Conservation (phyloP, 1,140 invertebrate genomes). For the Portunus trituberculatus region DNA sequence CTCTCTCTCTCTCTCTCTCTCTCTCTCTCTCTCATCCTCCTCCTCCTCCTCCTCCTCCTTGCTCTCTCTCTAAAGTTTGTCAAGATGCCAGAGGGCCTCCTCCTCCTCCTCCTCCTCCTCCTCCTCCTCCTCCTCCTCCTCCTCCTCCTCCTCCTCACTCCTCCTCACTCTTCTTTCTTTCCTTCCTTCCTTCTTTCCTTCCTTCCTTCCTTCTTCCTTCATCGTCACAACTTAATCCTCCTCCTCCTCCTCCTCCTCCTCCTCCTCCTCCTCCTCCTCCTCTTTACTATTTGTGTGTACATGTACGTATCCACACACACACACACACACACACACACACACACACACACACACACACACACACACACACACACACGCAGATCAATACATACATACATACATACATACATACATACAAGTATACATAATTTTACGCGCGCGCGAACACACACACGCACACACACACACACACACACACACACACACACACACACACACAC, state of each 20-base stretch:
- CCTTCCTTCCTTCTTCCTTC: too few species aligned
- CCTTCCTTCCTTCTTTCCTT: too few species aligned
- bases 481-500: slow-evolving; percentile 38
- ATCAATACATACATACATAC: not conserved
- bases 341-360: slow-evolving; percentile 22
- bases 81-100: not conserved
- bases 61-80: slow-evolving; percentile 14
- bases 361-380: slow-evolving; percentile 4
- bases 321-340: slow-evolving; percentile 42
- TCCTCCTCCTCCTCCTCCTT: not conserved
- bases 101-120: too few species aligned
- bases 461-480: slow-evolving; percentile 36
- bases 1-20: slow-evolving; percentile 41
- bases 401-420: too few species aligned
- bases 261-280: too few species aligned
- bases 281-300: not conserved
- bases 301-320: not conserved
- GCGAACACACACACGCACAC: slow-evolving; percentile 16
- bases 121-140: not conserved
- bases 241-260: too few species aligned
- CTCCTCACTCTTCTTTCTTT: too few species aligned
- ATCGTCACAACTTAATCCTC: too few species aligned
- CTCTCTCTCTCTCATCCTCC: not conserved
- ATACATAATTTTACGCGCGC: too few species aligned
- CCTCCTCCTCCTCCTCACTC: too few species aligned